These are phyloP conservation scores for Rhinophrynus dorsalis DNA, from an alignment of 2,797 vertebrate genomes.

Conservation along the genomic window DNA sequence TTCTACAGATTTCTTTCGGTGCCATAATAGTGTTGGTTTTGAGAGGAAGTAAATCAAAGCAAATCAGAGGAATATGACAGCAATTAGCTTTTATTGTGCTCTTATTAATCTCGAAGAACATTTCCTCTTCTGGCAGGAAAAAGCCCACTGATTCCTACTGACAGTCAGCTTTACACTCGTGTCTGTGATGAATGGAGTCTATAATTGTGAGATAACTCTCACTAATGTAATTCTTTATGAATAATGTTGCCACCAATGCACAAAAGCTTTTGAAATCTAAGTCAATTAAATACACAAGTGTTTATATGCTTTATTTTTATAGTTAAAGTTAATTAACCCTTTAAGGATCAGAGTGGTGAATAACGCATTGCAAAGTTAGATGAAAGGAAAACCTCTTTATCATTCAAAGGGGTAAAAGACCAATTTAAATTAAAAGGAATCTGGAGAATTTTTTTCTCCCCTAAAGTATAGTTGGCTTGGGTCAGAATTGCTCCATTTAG, in stretches of 20 bases:
- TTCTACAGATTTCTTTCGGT: slow-evolving; percentile 27
- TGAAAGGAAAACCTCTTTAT: too few species aligned
- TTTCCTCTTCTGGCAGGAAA: slow-evolving; percentile 40
- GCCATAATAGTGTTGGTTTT: slow-evolving; percentile 43
- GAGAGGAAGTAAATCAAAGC: slow-evolving; percentile 37
- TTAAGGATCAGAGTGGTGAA: too few species aligned
- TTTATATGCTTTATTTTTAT: slow-evolving; percentile 23
- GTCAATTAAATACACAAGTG: slow-evolving; percentile 30
- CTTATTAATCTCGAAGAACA: slow-evolving; percentile 47
- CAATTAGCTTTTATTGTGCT: slow-evolving; percentile 49
- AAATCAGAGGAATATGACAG: slow-evolving; percentile 47
- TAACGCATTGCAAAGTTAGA: too few species aligned
- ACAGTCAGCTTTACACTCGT: slow-evolving; percentile 38
- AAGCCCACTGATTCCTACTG: slow-evolving; percentile 36
- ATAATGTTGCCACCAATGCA: slow-evolving; percentile 40
- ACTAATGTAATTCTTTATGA: slow-evolving; percentile 42
- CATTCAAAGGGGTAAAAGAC: too few species aligned
- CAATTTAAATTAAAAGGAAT: too few species aligned
- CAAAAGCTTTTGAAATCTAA: slow-evolving; percentile 32
- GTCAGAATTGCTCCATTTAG: too few species aligned
- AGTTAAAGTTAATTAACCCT: too few species aligned
- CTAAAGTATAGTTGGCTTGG: too few species aligned
- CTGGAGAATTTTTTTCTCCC: too few species aligned
- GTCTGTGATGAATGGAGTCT: slow-evolving; percentile 44
- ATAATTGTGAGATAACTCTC: slow-evolving; percentile 46